Conservation (phyloP, 2,113 vertebrate species). For the Rhombomys opimus region DNA sequence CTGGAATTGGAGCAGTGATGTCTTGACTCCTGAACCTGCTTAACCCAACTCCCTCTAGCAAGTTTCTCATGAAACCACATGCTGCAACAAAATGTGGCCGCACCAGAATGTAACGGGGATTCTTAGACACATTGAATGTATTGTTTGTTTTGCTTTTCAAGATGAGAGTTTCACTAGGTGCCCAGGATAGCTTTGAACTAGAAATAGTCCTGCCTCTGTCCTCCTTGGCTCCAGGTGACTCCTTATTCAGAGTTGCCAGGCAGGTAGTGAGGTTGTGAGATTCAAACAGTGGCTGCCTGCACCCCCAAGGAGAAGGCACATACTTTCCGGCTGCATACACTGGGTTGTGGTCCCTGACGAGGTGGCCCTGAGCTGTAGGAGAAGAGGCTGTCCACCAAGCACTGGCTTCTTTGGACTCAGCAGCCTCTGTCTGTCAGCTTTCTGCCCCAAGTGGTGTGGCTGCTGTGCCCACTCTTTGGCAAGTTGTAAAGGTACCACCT, state of each 20-base stretch:
- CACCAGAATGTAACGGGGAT: rapidly evolving
- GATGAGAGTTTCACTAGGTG: background rate
- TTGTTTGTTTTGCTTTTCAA: background rate
- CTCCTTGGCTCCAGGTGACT: background rate
- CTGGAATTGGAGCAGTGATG: background rate
- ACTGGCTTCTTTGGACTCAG: background rate
- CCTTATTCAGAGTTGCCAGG: background rate
- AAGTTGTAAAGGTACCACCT: no score
- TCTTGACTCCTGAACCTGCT: background rate
- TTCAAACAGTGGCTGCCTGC: background rate
- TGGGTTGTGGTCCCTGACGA: background rate
- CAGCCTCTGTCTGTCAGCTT: background rate
- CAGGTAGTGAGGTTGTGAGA: background rate
- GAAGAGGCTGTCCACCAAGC: background rate
- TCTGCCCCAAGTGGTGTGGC: background rate
- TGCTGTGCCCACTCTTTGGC: background rate
- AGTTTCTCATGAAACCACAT: background rate
- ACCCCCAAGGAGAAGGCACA: background rate
- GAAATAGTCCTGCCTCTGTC: background rate
- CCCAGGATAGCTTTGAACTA: background rate
- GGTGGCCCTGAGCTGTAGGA: background rate
- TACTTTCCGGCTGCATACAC: background rate
- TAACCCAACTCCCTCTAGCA: background rate
- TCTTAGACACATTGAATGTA: background rate
- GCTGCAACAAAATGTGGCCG: background rate